Base-by-base conservation (phyloP, 2,797 vertebrate genomes). In the Gouania willdenowi region DNA sequence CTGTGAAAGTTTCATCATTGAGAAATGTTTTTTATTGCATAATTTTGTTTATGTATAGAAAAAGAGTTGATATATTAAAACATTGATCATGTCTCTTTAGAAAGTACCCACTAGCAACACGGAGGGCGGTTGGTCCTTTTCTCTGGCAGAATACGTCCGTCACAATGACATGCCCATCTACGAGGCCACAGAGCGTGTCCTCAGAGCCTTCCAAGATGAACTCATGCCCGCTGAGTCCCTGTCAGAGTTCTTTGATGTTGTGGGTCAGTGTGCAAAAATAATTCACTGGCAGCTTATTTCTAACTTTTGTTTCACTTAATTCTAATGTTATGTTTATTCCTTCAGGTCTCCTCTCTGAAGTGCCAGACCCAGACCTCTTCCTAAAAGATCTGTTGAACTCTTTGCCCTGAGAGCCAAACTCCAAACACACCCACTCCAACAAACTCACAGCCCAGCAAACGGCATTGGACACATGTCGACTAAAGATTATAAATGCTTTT, bases 41-140 rank as follows among this genome's bases (percentile, higher is more conserved):
- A n/a, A n/a, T n/a, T n/a, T n/a, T n/a, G n/a, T n/a, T n/a, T n/a
- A n/a, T n/a, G n/a, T n/a, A n/a, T n/a, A n/a, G n/a, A n/a, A n/a
- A n/a, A n/a, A n/a, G n/a, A n/a, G n/a, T n/a, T n/a, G n/a, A n/a
- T n/a, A n/a, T n/a, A n/a, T n/a, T n/a, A n/a, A n/a, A n/a, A n/a
- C n/a, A n/a, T n/a, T n/a, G n/a, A n/a, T 9, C 37, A 21, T 16
- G 34, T 8, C 18, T 5, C 0, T 18, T 32, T 62, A 86, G 84
- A 86, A 98, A 87, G 97, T 97, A 66, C 92, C 97, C 79, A 94
- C 93, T 66, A 98, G 95, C 77, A 98, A 95, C 92, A 97, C 95
- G 1, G 97, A 99, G 85, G 97, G 97, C 56, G 97, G 97, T 86
- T 99, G 97, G 97, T 98, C 97, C 88, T 99, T 93, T 88, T 97